A percentile compares a stretch with the other conserved stretches of the same genome.
Evolutionary conservation across 37 sponge, comb jelly and placozoan genomes (phyloP).

Genomic region (Amphimedon queenslandica): DNA sequence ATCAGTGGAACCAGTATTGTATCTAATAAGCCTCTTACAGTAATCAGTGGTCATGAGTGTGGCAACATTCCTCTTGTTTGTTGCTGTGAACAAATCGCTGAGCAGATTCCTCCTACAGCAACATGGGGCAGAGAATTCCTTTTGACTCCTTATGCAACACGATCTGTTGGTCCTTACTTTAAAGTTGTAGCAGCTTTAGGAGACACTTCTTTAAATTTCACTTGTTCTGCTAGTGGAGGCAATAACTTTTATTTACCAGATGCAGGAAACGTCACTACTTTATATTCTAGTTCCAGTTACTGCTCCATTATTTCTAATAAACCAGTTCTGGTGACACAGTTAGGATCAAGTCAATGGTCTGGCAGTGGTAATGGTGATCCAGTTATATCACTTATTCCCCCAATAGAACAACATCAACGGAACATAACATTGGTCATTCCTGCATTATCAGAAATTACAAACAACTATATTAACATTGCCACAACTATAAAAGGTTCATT

Average conservation of each 20-base stretch:
- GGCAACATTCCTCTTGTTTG: neutral
- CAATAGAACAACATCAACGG: neutral
- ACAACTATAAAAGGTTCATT: neutral
- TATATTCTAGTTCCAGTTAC: neutral
- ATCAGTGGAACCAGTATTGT: neutral
- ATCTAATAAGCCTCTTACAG: neutral
- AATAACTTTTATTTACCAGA: neutral
- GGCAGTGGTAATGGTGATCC: neutral
- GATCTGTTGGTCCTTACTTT: neutral
- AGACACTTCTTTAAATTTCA: neutral
- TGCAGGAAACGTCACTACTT: neutral
- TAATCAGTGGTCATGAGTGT: neutral
- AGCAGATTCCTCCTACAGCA: neutral
- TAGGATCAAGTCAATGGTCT: neutral
- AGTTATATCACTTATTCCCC: neutral
- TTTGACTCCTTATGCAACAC: neutral
- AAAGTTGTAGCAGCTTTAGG: neutral
- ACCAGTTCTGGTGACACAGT: neutral
- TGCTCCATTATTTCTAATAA: neutral
- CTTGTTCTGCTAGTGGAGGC: neutral
- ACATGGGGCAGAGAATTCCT: neutral
- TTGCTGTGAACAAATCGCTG: neutral
- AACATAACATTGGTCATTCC: neutral
- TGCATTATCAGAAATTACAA: neutral
- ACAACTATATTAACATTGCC: neutral